phyloP scores from a whole-genome alignment of 2,797 vertebrate species.

The Benthosema pterotum region DNA sequence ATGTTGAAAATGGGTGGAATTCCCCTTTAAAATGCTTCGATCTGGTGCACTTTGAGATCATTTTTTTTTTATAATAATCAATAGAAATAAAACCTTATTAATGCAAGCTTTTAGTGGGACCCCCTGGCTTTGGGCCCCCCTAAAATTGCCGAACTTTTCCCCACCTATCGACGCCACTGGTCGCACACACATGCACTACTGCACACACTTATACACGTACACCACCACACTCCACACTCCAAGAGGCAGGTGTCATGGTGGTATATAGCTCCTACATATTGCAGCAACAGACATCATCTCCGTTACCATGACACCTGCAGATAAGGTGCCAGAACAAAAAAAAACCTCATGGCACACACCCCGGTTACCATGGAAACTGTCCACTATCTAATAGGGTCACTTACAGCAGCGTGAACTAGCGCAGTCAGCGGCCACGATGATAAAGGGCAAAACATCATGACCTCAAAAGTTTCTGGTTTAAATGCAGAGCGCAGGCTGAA shows the following conservation, averaged over 20 bases:
- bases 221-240: not conserved
- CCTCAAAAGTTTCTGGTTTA: not conserved
- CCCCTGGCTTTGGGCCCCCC: too few species aligned
- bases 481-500: not conserved
- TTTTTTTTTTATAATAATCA: too few species aligned
- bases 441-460: not conserved
- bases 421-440: not conserved
- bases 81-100: too few species aligned
- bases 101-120: too few species aligned
- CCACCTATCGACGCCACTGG: too few species aligned
- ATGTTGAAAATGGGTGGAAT: too few species aligned
- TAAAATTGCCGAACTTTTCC: too few species aligned
- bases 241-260: not conserved
- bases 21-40: too few species aligned
- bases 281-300: slow-evolving; percentile 30
- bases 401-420: not conserved
- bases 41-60: too few species aligned
- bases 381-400: slow-evolving; percentile 11
- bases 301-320: slow-evolving; percentile 43
- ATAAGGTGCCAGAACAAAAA: slow-evolving; percentile 29
- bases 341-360: slow-evolving; percentile 8
- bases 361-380: slow-evolving; percentile 13
- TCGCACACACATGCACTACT: not conserved
- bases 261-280: slow-evolving; percentile 7
- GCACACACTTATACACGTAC: not conserved